These are phyloP conservation scores for Parazoanthus darwini DNA, from an alignment of 92 coral and sea anemone species.

Conservation along the genomic window DNA sequence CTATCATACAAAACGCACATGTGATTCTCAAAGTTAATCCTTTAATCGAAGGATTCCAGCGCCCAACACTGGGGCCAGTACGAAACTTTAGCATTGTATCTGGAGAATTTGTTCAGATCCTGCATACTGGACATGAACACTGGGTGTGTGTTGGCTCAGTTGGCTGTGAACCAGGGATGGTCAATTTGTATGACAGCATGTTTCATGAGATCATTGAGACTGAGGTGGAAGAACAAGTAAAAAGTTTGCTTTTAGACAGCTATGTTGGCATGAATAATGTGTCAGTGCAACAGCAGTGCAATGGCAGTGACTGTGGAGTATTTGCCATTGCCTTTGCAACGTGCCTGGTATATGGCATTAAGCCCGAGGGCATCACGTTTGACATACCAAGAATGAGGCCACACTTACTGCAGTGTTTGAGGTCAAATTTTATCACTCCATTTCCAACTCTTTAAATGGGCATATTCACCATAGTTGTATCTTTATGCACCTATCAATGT, in stretches of 20 bases:
- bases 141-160: constrained; percentile 71
- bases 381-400: constrained; percentile 52
- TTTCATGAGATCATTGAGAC: constrained; percentile 53
- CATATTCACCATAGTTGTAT: not conserved
- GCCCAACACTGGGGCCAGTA: constrained; percentile 63
- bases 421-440: constrained; percentile 23
- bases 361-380: constrained; percentile 47
- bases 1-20: constrained; percentile 56
- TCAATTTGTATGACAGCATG: constrained; percentile 63
- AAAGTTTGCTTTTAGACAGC: constrained; percentile 59
- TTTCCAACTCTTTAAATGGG: constrained; percentile 52
- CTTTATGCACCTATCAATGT: no score
- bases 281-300: constrained; percentile 58
- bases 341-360: constrained; percentile 52
- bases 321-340: constrained; percentile 70
- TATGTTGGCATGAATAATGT: constrained; percentile 46
- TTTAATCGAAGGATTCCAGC: constrained; percentile 55
- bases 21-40: constrained; percentile 56
- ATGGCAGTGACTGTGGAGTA: constrained; percentile 73
- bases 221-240: constrained; percentile 69
- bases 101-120: constrained; percentile 58
- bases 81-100: constrained; percentile 58
- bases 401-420: constrained; percentile 45
- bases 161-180: constrained; percentile 62
- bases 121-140: constrained; percentile 54